Conservation (phyloP, 2,888 invertebrate genomes). For the Colletes collaris region DNA sequence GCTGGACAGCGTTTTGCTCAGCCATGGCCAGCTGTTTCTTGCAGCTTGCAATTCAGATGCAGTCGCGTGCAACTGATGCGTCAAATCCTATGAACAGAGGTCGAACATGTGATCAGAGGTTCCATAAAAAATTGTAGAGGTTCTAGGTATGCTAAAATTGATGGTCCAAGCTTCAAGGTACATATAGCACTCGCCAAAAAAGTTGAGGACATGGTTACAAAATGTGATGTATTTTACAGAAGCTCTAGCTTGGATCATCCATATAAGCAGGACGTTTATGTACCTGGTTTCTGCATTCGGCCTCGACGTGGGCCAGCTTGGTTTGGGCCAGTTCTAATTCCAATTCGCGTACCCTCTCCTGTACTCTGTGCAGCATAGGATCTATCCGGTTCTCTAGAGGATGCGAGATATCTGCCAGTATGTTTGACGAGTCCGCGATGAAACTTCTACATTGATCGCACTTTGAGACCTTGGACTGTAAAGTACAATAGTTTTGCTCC, state of each 20-base stretch:
- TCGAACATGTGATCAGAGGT: neutral
- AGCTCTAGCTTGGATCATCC: no score
- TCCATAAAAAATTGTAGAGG: neutral
- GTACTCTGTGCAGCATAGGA: constrained; percentile 82
- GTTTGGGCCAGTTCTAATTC: constrained; percentile 98
- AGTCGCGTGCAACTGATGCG: constrained; percentile 94
- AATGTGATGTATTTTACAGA: no score
- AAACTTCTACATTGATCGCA: constrained; percentile 84
- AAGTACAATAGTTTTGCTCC: constrained; percentile 34
- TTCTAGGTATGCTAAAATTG: no score
- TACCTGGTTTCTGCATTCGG: constrained; percentile 97
- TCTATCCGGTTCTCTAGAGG: constrained; percentile 78
- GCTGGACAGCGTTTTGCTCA: constrained; percentile 94
- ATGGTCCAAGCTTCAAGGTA: no score
- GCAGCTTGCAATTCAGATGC: constrained; percentile 90
- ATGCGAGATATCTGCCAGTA: constrained; percentile 72
- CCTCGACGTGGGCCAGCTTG: constrained; percentile 98
- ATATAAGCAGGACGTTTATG: neutral
- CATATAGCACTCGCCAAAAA: no score
- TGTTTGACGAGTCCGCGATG: constrained; percentile 72
- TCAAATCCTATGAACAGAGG: constrained; percentile 87
- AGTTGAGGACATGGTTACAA: no score
- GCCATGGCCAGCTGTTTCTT: constrained; percentile 94
- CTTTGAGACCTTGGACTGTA: constrained; percentile 84
- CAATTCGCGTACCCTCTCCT: constrained; percentile 92